A percentile compares a stretch with the other conserved stretches of the same genome.
phyloP scores from a whole-genome alignment of 2,888 invertebrate species.

The Epirrhoe alternata region DNA sequence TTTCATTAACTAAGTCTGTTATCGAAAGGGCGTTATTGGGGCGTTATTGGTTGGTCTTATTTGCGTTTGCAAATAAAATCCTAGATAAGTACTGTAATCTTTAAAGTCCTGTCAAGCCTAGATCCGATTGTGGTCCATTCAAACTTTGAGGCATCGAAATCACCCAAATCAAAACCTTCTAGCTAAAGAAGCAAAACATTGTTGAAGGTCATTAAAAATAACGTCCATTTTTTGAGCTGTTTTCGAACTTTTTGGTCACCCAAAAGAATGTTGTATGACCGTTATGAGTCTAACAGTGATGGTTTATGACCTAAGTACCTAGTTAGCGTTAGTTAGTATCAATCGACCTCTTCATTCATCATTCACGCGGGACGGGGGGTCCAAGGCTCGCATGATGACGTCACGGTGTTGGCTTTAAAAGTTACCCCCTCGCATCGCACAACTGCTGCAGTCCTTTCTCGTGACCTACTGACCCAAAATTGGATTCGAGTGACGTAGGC shows the following conservation, averaged over 20 bases:
- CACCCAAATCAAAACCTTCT: too few species aligned
- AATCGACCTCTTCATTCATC: conserved; percentile 79
- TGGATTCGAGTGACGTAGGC: conserved; percentile 76
- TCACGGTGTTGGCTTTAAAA: conserved; percentile 73
- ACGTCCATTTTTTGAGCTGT: not conserved
- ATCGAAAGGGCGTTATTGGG: too few species aligned
- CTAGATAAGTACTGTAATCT: not conserved
- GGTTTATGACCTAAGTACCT: conserved; percentile 58
- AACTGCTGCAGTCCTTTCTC: conserved; percentile 73
- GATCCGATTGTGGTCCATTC: not conserved
- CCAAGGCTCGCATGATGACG: conserved; percentile 70
- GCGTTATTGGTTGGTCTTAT: too few species aligned
- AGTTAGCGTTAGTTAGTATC: conserved; percentile 59
- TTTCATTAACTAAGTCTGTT: too few species aligned
- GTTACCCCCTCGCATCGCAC: conserved; percentile 62
- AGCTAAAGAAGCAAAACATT: not conserved
- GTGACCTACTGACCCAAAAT: conserved; percentile 83
- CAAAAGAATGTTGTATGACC: not conserved
- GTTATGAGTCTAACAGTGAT: conserved; percentile 23
- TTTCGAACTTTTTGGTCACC: not conserved
- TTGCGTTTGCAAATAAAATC: too few species aligned
- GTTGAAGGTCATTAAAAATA: not conserved
- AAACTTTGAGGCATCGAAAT: too few species aligned
- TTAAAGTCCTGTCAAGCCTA: not conserved
- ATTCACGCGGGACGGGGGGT: conserved; percentile 65